Base-by-base conservation (phyloP, 2,888 invertebrate species). In the Mactromeris polynyma region DNA sequence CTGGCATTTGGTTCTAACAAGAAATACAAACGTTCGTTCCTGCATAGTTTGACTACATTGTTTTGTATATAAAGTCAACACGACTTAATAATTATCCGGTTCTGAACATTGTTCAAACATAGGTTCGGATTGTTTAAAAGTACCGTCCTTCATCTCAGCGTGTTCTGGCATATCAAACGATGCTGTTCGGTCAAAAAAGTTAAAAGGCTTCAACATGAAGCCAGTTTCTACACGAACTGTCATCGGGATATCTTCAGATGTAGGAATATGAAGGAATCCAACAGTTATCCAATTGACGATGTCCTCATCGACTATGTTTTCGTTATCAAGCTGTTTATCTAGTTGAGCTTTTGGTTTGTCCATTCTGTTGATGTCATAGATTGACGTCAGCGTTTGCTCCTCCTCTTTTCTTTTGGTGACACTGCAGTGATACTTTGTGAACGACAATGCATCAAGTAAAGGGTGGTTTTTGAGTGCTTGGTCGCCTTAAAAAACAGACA, bases 181-280 rank as follows among this genome's bases (percentile, higher is more conserved):
- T 3, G 92, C 92, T 9, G 94, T 94, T n/a, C 87, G 85, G 40
- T 94, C 93, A 79, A 94, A 93, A 87, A 93, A 94, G 83, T 94
- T 94, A 81, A 93, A 94, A 0, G 94, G 94, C 77, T 90, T 91
- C 19, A 94, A 73, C 51, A 90, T 69, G 54, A 94, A 94, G 1
- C 93, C 93, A 7, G 93, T 89, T 38, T 93, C 90, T 11, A 93
- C 93, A n/a, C 91, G 83, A 6, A 91, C 88, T 17, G 94, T 94
- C 93, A 94, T 94, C 21, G 94, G 94, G 73, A 94, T 90, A 38
- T 94, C 94, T 85, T 94, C 94, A 33, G 93, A 85, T 6, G 93
- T 93, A n/a, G 94, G 94, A 26, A 94, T 85, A 78, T 94, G 94
- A 21, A 94, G 87, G 82, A 94, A 94, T 2, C 94, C 94, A 14